Evolutionary conservation across 2,888 invertebrate species (phyloP).

Genomic region (Heliconius aoede): DNA sequence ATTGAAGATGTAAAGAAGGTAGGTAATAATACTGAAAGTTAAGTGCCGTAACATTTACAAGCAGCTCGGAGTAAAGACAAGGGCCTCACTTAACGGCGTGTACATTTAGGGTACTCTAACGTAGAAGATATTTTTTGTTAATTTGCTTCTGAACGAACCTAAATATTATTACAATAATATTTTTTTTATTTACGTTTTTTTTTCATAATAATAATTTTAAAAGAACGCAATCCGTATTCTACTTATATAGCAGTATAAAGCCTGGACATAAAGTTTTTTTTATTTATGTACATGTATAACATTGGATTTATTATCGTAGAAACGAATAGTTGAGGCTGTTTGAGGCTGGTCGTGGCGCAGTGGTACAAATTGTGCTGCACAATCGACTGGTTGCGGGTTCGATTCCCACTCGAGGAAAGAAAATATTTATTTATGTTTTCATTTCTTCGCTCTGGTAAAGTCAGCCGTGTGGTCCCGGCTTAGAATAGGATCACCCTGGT

Average conservation of each 20-base stretch:
- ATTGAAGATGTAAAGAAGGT: slow-evolving; percentile 28
- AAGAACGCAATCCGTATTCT: not conserved
- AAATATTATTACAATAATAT: not conserved
- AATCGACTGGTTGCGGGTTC: too few relatives aligned
- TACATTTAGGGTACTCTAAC: slow-evolving; percentile 9
- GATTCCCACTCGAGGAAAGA: too few relatives aligned
- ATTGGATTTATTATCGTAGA: slow-evolving; percentile 30
- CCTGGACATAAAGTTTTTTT: slow-evolving; percentile 8
- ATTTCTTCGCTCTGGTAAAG: too few relatives aligned
- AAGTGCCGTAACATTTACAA: slow-evolving; percentile 34
- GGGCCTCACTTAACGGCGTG: slow-evolving; percentile 24
- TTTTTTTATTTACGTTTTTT: not conserved
- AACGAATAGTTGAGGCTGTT: too few relatives aligned
- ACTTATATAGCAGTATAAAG: not conserved
- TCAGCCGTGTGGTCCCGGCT: too few relatives aligned
- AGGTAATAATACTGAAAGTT: slow-evolving; percentile 39
- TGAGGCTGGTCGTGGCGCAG: too few relatives aligned
- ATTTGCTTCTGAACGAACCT: too few relatives aligned
- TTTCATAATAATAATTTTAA: not conserved
- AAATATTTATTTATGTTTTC: too few relatives aligned
- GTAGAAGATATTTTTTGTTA: not conserved
- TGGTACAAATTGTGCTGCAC: too few relatives aligned
- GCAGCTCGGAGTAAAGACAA: slow-evolving; percentile 25
- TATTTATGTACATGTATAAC: slow-evolving; percentile 7
- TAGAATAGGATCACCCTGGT: too few relatives aligned